Conservation (phyloP, 2,888 invertebrate species). For the Erpobdella octoculata region DNA sequence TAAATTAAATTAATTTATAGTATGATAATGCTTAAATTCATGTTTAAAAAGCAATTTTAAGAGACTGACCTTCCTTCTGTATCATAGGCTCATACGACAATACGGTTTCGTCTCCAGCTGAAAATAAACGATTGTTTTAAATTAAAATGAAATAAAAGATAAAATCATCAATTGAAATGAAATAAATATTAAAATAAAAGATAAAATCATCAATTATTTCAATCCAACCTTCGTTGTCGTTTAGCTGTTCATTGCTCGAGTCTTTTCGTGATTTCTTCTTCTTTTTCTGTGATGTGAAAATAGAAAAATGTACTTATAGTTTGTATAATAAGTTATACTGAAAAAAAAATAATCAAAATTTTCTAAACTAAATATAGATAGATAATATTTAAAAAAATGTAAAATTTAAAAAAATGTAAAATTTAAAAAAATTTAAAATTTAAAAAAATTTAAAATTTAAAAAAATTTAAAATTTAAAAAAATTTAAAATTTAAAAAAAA, state of each 20-base stretch:
- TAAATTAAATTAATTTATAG: neutral
- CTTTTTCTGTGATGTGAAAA: constrained; percentile 12
- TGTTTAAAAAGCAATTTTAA: no score
- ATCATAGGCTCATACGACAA: constrained; percentile 88
- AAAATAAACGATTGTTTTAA: neutral
- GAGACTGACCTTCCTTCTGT: constrained; percentile 64
- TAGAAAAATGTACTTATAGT: no score
- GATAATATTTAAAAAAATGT: neutral
- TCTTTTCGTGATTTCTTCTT: constrained; percentile 13
- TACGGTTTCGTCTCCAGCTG: constrained; percentile 3
- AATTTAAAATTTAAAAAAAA: neutral
- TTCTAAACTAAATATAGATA: neutral
- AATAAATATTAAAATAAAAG: no score
- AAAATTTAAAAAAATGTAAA: neutral
- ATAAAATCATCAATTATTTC: no score
- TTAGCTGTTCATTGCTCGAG: neutral
- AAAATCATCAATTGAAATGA: no score
- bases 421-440: neutral
- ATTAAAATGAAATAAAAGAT: no score
- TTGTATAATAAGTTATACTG: no score
- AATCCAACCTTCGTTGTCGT: neutral
- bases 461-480: neutral
- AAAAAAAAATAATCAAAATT: neutral
- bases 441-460: neutral
- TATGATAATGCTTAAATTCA: neutral